Percentiles rank a stretch among this genome's conserved stretches.
Evolutionary conservation across 2,113 vertebrate species (phyloP).

Genomic region (Hepsetus odoe): DNA sequence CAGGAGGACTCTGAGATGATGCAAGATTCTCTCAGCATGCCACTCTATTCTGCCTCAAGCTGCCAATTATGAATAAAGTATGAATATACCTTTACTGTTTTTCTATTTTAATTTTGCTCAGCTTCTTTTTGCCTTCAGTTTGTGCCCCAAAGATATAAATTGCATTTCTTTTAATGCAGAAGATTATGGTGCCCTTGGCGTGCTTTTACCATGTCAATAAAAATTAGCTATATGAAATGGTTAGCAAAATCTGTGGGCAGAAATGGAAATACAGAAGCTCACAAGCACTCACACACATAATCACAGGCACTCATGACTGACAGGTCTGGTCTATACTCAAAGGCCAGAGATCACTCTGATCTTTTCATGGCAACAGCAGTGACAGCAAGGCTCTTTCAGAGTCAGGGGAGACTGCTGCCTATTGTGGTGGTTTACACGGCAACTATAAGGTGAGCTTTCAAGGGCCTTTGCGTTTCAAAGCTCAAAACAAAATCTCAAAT

Average conservation of each 20-base stretch:
- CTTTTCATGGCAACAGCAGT: not conserved
- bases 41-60: constrained; percentile 13
- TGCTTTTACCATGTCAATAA: constrained; percentile 9
- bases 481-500: constrained; percentile 4
- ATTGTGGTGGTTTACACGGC: constrained; percentile 1
- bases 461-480: constrained; percentile 2
- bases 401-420: constrained; percentile 1
- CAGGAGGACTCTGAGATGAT: constrained; percentile 12
- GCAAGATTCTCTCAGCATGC: constrained; percentile 20
- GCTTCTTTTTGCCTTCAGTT: not conserved
- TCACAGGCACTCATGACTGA: not conserved
- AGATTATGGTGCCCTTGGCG: not conserved
- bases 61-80: constrained; percentile 39
- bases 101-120: not conserved
- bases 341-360: constrained; percentile 7
- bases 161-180: not conserved
- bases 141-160: constrained; percentile 2
- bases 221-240: constrained; percentile 2
- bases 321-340: constrained; percentile 3
- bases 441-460: constrained; percentile 2
- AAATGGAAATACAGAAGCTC: not conserved
- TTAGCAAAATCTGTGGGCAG: not conserved
- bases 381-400: not conserved
- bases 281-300: not conserved
- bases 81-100: constrained; percentile 4